Evolutionary conservation across 2,888 invertebrate genomes (phyloP).

Genomic region (Lagria hirta): DNA sequence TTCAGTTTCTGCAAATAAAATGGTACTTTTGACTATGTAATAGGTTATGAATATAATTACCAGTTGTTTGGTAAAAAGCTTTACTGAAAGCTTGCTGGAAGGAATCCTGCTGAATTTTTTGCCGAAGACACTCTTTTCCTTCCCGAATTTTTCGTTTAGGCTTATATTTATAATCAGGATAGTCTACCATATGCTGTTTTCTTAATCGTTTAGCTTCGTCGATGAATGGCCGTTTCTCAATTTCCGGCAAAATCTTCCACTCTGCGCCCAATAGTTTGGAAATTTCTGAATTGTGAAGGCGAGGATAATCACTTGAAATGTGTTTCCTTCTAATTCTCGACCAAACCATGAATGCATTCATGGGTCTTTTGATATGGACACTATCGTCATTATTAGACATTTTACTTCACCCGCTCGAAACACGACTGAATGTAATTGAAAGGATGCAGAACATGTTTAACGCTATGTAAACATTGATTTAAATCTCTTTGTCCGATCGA

Average conservation of each 20-base stretch:
- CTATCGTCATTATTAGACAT: slow-evolving; percentile 16
- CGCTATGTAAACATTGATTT: slow-evolving; percentile 53
- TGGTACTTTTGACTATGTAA: slow-evolving; percentile 1
- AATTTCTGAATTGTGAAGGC: slow-evolving; percentile 76
- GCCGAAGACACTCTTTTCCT: slow-evolving; percentile 24
- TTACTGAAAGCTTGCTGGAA: slow-evolving; percentile 34
- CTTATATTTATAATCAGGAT: slow-evolving; percentile 53
- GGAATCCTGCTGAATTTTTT: slow-evolving; percentile 24
- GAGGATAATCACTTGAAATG: slow-evolving; percentile 81
- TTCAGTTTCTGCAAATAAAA: slow-evolving; percentile 27
- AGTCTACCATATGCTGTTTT: slow-evolving; percentile 52
- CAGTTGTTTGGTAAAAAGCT: no score
- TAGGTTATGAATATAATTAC: no score
- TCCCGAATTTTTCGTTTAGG: slow-evolving; percentile 52
- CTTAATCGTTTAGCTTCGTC: slow-evolving; percentile 75
- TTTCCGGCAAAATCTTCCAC: slow-evolving; percentile 80
- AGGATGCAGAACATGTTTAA: slow-evolving; percentile 46
- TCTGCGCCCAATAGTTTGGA: slow-evolving; percentile 80
- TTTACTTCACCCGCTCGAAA: slow-evolving; percentile 2
- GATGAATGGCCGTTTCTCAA: slow-evolving; percentile 82
- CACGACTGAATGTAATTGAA: slow-evolving; percentile 39
- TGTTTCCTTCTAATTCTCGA: slow-evolving; percentile 76
- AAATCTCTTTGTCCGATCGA: slow-evolving; percentile 50
- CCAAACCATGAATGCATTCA: slow-evolving; percentile 94
- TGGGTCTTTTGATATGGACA: slow-evolving; percentile 84